These are phyloP conservation scores for Syngnathoides biaculeatus DNA, from an alignment of 2,113 vertebrate genomes.

Conservation along the genomic window DNA sequence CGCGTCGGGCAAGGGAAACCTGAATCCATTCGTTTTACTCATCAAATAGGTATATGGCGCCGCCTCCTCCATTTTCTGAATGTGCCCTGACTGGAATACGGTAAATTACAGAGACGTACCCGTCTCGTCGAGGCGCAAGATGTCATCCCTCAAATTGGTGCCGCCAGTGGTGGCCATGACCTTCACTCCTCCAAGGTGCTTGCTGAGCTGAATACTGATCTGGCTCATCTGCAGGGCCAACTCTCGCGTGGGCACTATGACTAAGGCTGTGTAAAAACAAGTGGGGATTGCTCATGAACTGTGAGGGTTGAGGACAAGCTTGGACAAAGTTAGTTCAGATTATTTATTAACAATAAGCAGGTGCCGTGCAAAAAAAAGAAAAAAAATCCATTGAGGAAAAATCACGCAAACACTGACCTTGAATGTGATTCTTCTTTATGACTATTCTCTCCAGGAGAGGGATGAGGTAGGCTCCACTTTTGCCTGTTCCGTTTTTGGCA, in stretches of 20 bases:
- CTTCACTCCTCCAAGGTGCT: slow-evolving; percentile 76
- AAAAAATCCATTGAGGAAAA: not conserved
- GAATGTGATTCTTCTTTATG: slow-evolving; percentile 77
- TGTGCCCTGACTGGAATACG: not conserved
- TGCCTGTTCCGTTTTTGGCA: slow-evolving; percentile 78
- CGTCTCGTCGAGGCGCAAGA: slow-evolving; percentile 76
- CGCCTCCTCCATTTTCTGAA: too few species aligned
- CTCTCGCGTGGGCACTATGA: slow-evolving; percentile 78
- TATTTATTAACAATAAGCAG: not conserved
- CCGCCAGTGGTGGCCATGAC: slow-evolving; percentile 80
- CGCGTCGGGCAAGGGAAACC: too few species aligned
- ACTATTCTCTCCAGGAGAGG: slow-evolving; percentile 78
- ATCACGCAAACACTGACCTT: slow-evolving; percentile 58
- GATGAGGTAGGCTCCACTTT: slow-evolving; percentile 79
- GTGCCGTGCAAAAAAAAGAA: not conserved
- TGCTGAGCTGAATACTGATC: slow-evolving; percentile 78
- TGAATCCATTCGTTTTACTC: too few species aligned
- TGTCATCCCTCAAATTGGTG: slow-evolving; percentile 77
- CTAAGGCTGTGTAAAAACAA: slow-evolving; percentile 61
- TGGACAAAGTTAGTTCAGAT: slow-evolving; percentile 4
- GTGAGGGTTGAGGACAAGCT: slow-evolving; percentile 13
- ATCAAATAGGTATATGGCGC: too few species aligned
- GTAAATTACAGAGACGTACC: slow-evolving; percentile 39
- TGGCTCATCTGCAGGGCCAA: slow-evolving; percentile 78
- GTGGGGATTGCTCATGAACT: slow-evolving; percentile 21